Base-by-base conservation (phyloP, 1,140 invertebrate genomes). In the Lysiphlebus fabarum region DNA sequence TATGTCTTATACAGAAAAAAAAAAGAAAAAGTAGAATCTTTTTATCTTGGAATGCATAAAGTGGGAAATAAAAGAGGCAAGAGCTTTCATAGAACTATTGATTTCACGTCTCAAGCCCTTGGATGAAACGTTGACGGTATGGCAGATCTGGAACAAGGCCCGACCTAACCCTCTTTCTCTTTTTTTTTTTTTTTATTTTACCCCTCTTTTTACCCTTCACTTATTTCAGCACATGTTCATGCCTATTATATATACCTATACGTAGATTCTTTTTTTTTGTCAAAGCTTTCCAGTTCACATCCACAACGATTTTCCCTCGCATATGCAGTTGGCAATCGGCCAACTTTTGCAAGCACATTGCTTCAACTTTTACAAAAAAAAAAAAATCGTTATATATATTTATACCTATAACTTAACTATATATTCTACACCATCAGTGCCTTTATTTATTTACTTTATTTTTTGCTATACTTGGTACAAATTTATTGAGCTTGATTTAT, bases 101-200 rank as follows among this genome's bases (percentile, higher is more conserved):
- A 51, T 51, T 51, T 37, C 43, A 26, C 37, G 14, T 55, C 51
- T 48, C 49, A 57, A 53, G 11, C 42, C 43, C 43, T 26, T n/a
- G 40, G 61, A 65, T 60, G 63, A 66, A 63, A 62, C 54, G 53
- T 60, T 49, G 62, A 63, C 67, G 54, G 55, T 49, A 34, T 63
- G 61, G 57, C 66, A 63, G 61, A 69, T 66, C 59, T 67, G 47
- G 63, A 65, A 49, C 63, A 58, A 57, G 9, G 33, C 41, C 36
- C 41, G 36, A 57, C 45, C 50, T 43, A 43, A 44, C 48, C 37
- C 26, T 59, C 59, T 51, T 51, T 56, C 26, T 43, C 54, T 26
- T 6, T 41, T 37, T 33, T n/a, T n/a, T n/a, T n/a, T 47, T 47
- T 17, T 49, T 61, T 61, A 61, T 33, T 45, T 57, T 8, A 48